These are phyloP conservation scores for Incurvaria masculella DNA, from an alignment of 2,888 invertebrate species.

Conservation along the genomic window DNA sequence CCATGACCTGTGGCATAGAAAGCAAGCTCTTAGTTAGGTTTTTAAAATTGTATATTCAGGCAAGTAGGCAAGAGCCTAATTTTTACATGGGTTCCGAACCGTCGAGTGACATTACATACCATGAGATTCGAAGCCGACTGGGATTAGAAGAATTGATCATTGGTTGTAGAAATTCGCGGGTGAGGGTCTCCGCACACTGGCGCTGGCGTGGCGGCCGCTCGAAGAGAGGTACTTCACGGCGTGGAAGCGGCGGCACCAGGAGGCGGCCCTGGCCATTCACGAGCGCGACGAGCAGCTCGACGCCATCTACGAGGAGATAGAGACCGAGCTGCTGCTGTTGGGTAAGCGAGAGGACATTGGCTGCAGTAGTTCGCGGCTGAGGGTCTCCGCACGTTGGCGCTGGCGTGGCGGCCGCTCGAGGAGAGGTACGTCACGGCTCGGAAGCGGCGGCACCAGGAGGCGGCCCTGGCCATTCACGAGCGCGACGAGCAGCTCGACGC, in stretches of 20 bases:
- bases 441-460: slow-evolving; percentile 85
- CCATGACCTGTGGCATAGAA: too few species aligned
- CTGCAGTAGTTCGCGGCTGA: slow-evolving; percentile 93
- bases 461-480: slow-evolving; percentile 78
- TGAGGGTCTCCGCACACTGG: slow-evolving; percentile 92
- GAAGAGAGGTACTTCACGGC: slow-evolving; percentile 81
- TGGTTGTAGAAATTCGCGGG: slow-evolving; percentile 93
- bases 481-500: slow-evolving; percentile 89
- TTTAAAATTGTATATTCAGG: too few species aligned
- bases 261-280: slow-evolving; percentile 80
- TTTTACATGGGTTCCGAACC: too few species aligned
- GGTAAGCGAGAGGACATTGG: too few species aligned
- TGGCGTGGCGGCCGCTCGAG: slow-evolving; percentile 87
- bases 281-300: slow-evolving; percentile 88
- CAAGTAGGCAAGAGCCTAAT: too few species aligned
- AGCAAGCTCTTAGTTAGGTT: too few species aligned
- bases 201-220: slow-evolving; percentile 87
- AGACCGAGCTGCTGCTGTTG: slow-evolving; percentile 82
- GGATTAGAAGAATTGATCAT: too few species aligned
- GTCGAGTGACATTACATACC: too few species aligned
- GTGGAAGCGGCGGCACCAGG: slow-evolving; percentile 87
- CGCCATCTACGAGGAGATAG: slow-evolving; percentile 96
- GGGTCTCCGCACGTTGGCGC: slow-evolving; percentile 91
- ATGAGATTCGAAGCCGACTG: too few species aligned
- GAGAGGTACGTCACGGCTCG: slow-evolving; percentile 85